Base-by-base conservation (phyloP, 2,113 vertebrate genomes). In the Stigmatopora nigra region DNA sequence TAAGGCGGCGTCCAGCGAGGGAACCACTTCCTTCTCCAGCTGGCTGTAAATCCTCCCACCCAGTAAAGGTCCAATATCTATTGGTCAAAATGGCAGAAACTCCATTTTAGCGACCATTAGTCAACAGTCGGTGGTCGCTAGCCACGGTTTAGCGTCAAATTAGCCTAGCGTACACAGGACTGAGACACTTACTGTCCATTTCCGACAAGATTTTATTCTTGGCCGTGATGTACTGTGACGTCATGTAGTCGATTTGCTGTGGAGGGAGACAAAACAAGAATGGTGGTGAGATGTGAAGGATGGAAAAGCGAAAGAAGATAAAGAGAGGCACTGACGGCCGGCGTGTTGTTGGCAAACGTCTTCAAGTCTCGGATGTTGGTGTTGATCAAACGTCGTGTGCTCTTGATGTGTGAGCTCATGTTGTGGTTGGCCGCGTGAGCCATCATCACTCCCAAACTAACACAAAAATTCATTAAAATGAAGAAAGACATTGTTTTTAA, bases 331-430 rank as follows among this genome's bases (percentile, higher is more conserved):
- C 71, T 82, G 94, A 99, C 97, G 82, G 66, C 78, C 65, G 94
- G 93, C 36, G 92, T 92, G 76, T 92, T 86, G 13, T 91, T 92
- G 64, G 96, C 89, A 22, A 98, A 85, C 7, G 85, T 81, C 82
- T 83, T 91, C 85, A 99, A 67, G 82, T 99, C 97, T 83, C 90
- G 93, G 65, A 96, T 91, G 77, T 97, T 98, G 86, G 90, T 94
- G 67, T 91, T 92, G 63, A 93, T 87, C 44, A 99, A 82, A n/a
- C 84, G 86, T 56, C 79, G 88, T 52, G 92, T 90, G 87, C 77
- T 92, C 76, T 88, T 88, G 51, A 94, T 76, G 73, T 92, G 90
- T 46, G 78, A 82, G 68, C 89, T 94, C 69, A 97, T 76, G 52
- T 97, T 92, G n/a, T 97, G 91, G 83, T 94, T 98, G 4, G 93